Base-by-base conservation (phyloP, 2,113 vertebrate species). In the Ictidomys tridecemlineatus region DNA sequence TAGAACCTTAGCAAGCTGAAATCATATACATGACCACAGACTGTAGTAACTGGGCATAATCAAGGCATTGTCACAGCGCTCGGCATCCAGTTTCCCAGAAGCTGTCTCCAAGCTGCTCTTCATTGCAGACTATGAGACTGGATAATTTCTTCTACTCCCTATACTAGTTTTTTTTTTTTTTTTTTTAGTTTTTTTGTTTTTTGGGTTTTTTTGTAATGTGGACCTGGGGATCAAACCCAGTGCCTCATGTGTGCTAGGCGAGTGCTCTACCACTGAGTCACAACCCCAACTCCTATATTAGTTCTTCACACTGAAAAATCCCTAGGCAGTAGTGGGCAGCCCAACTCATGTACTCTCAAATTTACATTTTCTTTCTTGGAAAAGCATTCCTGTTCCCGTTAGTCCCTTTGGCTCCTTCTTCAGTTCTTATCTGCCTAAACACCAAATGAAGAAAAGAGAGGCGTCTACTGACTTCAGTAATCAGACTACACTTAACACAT, bases 1-100 rank as follows among this genome's bases (percentile, higher is more conserved):
- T 30, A 2, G 16, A 56, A n/a, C 5, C 8, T 28, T 28, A 67
- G 51, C 10, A 34, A 86, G 30, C 6, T 90, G 34, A 78, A 70
- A 42, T n/a, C 9, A 48, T 0, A 2, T 1, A 4, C 53, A 34
- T 0, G 5, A 32, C 4, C 28, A 5, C 3, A n/a, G 58, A 37
- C 67, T 58, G 22, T 10, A 51, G 32, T 42, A 5, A 20, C 30
- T 17, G 48, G 8, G 8, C n/a, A 20, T 7, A n/a, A 17, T 32
- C 22, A 3, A 26, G 1, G 6, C 5, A 1, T 10, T 6, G 4
- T 72, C 72, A 45, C 56, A 28, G 51, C 61, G 42, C 42, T 45
- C 42, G 42, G 42, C 24, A 32, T 5, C 17, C 12, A 6, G 0
- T 26, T 32, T n/a, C 17, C 14, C 37, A 39, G 61, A 86, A 79